These are phyloP conservation scores for Zeugodacus cucurbitae DNA, from an alignment of 1,140 invertebrate species.

Conservation along the genomic window DNA sequence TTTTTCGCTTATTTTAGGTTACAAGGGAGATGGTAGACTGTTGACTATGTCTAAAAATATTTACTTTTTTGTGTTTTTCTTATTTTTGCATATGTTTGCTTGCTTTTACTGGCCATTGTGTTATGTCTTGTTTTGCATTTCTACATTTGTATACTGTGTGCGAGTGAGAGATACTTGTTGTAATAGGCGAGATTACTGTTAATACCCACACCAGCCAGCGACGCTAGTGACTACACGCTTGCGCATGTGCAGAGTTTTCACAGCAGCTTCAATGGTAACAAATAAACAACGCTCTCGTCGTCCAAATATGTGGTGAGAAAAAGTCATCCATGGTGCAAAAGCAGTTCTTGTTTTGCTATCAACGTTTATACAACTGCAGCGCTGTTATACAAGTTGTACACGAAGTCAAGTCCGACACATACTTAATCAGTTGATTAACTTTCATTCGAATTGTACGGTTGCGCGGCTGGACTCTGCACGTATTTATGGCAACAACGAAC, in stretches of 20 bases:
- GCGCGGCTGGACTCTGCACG: neutral
- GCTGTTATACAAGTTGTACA: neutral
- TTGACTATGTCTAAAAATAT: no score
- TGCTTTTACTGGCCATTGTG: no score
- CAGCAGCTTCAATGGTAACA: neutral
- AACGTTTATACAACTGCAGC: neutral
- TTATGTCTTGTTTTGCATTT: neutral
- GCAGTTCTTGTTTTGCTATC: neutral
- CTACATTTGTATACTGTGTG: neutral
- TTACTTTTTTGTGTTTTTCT: neutral
- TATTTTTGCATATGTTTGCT: neutral
- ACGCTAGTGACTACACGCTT: neutral
- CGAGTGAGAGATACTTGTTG: neutral
- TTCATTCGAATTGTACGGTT: conserved; percentile 20
- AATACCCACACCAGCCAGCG: neutral
- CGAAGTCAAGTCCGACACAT: neutral
- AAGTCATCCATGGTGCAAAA: neutral
- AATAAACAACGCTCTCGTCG: neutral
- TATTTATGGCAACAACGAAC: neutral
- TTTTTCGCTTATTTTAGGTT: no score
- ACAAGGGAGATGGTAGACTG: no score
- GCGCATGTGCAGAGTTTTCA: neutral
- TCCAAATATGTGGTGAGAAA: neutral
- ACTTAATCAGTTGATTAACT: conserved; percentile 33
- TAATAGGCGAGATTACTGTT: neutral